Conservation (phyloP, 2,888 invertebrate species). For the Stenurella melanura region DNA sequence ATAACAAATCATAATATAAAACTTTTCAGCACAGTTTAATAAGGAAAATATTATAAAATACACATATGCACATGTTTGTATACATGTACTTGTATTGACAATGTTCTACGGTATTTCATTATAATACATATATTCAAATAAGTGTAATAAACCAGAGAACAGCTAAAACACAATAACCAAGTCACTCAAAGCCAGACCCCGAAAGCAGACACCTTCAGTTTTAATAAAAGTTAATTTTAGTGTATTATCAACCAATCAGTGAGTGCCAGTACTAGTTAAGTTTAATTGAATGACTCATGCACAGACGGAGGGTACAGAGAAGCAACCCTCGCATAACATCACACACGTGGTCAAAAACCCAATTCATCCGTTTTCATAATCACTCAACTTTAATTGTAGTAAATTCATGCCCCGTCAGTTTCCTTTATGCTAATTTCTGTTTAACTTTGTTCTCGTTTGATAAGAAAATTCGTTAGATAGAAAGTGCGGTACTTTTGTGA, state of each 20-base stretch:
- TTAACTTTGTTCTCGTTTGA: slow-evolving; percentile 26
- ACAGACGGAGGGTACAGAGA: slow-evolving; percentile 43
- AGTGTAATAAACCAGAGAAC: background rate
- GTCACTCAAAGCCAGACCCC: slow-evolving; percentile 18
- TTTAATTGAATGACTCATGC: slow-evolving; percentile 67
- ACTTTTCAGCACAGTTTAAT: too few species aligned
- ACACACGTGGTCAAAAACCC: slow-evolving; percentile 59
- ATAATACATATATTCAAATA: too few species aligned
- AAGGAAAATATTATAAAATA: too few species aligned
- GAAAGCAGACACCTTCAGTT: slow-evolving; percentile 47
- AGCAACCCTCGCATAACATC: slow-evolving; percentile 65
- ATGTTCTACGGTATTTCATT: too few species aligned
- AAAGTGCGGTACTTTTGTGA: background rate
- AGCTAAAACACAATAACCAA: background rate
- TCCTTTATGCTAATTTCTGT: slow-evolving; percentile 41
- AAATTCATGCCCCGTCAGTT: slow-evolving; percentile 40
- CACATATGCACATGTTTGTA: too few species aligned
- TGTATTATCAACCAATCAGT: slow-evolving; percentile 66
- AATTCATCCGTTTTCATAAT: slow-evolving; percentile 48
- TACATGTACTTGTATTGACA: too few species aligned
- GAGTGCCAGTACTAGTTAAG: slow-evolving; percentile 59
- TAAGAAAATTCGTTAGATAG: slow-evolving; percentile 41
- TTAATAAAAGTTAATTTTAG: slow-evolving; percentile 62
- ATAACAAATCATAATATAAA: too few species aligned
- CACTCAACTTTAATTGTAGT: slow-evolving; percentile 45